Evolutionary conservation across 2,113 vertebrate species (phyloP), one percentile per base, ranked within the genome.

Genomic region (Paramisgurnus dabryanus): DNA sequence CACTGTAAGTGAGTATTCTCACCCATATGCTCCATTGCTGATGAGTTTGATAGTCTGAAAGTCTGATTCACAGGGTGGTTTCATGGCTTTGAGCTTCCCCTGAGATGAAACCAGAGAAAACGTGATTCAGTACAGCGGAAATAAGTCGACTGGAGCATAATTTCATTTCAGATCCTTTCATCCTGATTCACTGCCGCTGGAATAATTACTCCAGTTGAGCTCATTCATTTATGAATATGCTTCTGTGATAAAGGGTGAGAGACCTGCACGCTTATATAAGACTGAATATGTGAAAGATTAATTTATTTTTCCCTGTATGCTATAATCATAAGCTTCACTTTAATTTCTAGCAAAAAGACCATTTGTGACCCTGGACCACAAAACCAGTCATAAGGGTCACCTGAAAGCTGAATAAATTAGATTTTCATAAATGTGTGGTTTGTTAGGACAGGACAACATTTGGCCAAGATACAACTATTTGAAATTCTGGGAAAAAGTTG

Each of bases 1-100:
- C 11, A 55, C 22, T 34, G n/a, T 79, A 34, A 4, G 15, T 5
- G 12, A 34, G n/a, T 15, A 3, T 27, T 86, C 94, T 95, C 87
- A 97, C 96, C 96, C 96, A 27, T 98, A 98, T 39, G 96, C 96
- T 3, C 96, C 96, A 0, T 96, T 97, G 89, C 96, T 98, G 85
- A 98, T 98, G 67, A 97, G 94, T 81, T 98, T 98, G 91, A 98
- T 97, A 83, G 90, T 97, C 82, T 97, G 96, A 61, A 98, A 98
- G 88, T 98, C 96, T 10, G 91, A 92, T 86, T 98, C 96, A n/a
- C 93, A 93, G 0, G 96, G 96, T 0, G 96, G 94, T 69, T 96
- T 97, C 86, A 96, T 95, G 87, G 90, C 82, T 87, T 93, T 94
- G 34, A 88, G 86, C 83, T 90, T 93, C 18, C 92, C 93, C 93